These are phyloP conservation scores for Trichogramma pretiosum DNA, from an alignment of 1,140 invertebrate genomes.

Conservation along the genomic window DNA sequence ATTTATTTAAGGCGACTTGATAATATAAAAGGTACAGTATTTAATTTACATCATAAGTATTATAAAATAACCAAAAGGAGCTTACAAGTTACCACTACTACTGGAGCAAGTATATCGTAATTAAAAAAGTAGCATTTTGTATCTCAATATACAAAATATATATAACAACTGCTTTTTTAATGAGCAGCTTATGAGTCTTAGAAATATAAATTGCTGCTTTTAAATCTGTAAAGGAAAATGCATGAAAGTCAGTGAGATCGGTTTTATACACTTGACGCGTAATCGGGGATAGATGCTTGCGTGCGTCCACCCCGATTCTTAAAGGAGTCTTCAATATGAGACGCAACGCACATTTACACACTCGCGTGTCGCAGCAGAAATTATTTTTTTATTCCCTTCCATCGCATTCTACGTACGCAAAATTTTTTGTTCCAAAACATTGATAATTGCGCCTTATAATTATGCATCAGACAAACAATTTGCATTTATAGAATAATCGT, in stretches of 20 bases:
- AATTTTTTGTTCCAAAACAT: too few relatives aligned
- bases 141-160: slow-evolving; percentile 27
- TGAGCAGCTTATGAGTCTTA: background rate
- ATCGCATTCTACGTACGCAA: too few relatives aligned
- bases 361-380: too few relatives aligned
- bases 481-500: too few relatives aligned
- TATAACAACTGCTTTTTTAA: slow-evolving; percentile 23
- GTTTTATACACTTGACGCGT: slow-evolving; percentile 3
- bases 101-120: slow-evolving; percentile 32
- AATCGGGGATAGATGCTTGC: too few relatives aligned
- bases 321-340: too few relatives aligned
- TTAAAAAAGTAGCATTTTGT: too few relatives aligned
- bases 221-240: slow-evolving; percentile 7
- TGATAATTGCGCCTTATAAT: too few relatives aligned
- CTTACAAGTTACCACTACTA: slow-evolving; percentile 25
- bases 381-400: too few relatives aligned
- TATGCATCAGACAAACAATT: too few relatives aligned
- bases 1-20: slow-evolving; percentile 35
- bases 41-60: background rate
- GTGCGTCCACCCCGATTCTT: too few relatives aligned
- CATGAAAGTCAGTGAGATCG: slow-evolving; percentile 5
- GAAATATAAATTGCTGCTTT: background rate
- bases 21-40: slow-evolving; percentile 27
- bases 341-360: too few relatives aligned
- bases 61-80: slow-evolving; percentile 30